phyloP scores from a whole-genome alignment of 2,797 vertebrate genomes.

The Cyclura pinguis region DNA sequence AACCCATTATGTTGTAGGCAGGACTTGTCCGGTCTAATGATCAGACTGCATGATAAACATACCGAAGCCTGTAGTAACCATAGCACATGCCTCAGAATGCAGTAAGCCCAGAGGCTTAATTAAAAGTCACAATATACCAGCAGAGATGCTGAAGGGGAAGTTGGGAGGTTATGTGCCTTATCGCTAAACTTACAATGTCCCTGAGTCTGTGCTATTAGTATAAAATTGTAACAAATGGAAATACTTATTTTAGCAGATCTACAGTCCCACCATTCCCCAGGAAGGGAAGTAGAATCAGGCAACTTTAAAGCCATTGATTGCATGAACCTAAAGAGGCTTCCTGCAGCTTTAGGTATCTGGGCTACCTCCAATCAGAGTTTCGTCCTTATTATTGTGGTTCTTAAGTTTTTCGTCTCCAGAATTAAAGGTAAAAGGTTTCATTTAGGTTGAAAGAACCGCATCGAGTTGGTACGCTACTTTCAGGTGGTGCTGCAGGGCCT shows the following conservation, averaged over 20 bases:
- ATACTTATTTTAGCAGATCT: constrained; percentile 16
- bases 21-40: constrained; percentile 21
- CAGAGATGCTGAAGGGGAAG: constrained; percentile 20
- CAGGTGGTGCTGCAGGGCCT: not conserved
- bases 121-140: constrained; percentile 39
- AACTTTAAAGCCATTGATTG: not conserved
- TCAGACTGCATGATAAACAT: constrained; percentile 48
- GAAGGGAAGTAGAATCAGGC: not conserved
- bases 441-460: not conserved
- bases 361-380: not conserved
- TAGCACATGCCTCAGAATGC: constrained; percentile 14
- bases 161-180: constrained; percentile 35
- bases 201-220: not conserved
- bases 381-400: not conserved
- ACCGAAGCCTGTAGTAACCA: constrained; percentile 39
- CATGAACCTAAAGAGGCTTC: not conserved
- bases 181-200: constrained; percentile 26
- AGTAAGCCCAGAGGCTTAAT: constrained; percentile 47
- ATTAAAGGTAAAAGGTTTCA: constrained; percentile 22
- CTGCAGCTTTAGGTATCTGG: not conserved
- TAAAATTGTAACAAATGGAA: not conserved
- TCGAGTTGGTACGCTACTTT: not conserved
- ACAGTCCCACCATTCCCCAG: not conserved
- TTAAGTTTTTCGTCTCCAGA: not conserved
- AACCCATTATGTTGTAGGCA: constrained; percentile 1